A percentile compares a stretch with the other conserved stretches of the same genome.
These are phyloP conservation scores for Pseudanteris insignis DNA, from an alignment of 2,888 invertebrate species.

Conservation along the genomic window DNA sequence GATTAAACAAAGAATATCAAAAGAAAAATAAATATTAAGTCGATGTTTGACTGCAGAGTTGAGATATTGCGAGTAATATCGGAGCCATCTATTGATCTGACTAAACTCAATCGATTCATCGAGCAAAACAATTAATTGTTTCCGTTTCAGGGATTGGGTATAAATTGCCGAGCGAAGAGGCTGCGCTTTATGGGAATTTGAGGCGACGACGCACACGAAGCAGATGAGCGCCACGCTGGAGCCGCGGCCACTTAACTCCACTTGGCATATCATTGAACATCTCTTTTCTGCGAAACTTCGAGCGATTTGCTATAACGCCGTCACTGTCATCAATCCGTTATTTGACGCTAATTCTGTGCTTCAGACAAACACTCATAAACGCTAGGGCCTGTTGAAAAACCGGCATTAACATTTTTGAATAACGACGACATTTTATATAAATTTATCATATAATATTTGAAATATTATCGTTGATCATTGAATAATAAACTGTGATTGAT, in stretches of 20 bases:
- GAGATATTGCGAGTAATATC: no score
- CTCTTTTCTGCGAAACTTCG: constrained; percentile 26
- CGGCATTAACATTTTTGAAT: no score
- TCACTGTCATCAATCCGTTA: constrained; percentile 31
- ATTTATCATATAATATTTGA: no score
- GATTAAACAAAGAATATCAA: no score
- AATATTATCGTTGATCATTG: no score
- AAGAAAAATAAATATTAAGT: no score
- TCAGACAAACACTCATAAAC: constrained; percentile 15
- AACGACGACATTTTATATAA: no score
- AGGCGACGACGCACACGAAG: constrained; percentile 24
- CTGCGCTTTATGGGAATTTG: constrained; percentile 3
- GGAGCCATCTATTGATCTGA: not conserved
- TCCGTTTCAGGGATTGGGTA: no score
- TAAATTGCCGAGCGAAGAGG: not conserved
- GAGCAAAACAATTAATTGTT: not conserved
- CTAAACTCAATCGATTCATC: not conserved
- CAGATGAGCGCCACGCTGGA: constrained; percentile 48
- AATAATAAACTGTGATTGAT: no score
- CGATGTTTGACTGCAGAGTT: no score
- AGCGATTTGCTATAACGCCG: constrained; percentile 38
- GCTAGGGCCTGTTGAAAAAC: no score
- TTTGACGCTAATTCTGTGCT: constrained; percentile 20
- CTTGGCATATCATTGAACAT: constrained; percentile 48
- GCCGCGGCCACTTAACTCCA: constrained; percentile 58